These are phyloP conservation scores for Carlito syrichta DNA, from an alignment of 2,113 vertebrate species.

Conservation along the genomic window DNA sequence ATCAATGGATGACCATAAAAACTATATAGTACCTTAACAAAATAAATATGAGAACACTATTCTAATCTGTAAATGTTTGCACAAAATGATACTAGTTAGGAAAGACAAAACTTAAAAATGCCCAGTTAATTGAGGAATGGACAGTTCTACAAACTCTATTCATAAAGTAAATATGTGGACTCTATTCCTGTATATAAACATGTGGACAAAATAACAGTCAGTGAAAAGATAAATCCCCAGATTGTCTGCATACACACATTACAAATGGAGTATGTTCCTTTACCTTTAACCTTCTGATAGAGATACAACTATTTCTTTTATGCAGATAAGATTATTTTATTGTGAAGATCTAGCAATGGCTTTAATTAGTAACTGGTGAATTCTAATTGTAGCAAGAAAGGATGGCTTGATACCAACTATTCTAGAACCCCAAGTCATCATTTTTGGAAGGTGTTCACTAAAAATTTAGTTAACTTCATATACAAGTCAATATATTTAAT, in stretches of 20 bases:
- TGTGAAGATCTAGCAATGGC: not conserved
- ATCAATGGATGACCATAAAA: conserved; percentile 16
- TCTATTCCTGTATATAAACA: not conserved
- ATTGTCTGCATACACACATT: not conserved
- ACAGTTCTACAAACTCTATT: not conserved
- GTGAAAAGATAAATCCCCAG: not conserved
- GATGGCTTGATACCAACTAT: not conserved
- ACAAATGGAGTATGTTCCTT: not conserved
- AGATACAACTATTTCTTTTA: conserved; percentile 1
- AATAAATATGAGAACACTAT: conserved; percentile 24
- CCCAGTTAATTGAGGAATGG: not conserved
- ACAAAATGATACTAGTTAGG: not conserved
- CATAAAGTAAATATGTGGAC: not conserved
- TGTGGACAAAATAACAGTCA: not conserved
- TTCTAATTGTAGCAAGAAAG: conserved; percentile 16
- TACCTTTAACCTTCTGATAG: not conserved
- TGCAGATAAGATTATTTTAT: conserved; percentile 1
- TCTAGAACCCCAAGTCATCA: not conserved
- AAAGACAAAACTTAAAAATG: conserved; percentile 38
- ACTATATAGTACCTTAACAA: conserved; percentile 39
- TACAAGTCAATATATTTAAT: not conserved
- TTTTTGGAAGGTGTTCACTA: not conserved
- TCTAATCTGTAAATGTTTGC: not conserved
- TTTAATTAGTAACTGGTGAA: conserved; percentile 5
- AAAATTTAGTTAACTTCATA: not conserved